Conservation (phyloP, 2,888 invertebrate species). For the Globia sparganii region DNA sequence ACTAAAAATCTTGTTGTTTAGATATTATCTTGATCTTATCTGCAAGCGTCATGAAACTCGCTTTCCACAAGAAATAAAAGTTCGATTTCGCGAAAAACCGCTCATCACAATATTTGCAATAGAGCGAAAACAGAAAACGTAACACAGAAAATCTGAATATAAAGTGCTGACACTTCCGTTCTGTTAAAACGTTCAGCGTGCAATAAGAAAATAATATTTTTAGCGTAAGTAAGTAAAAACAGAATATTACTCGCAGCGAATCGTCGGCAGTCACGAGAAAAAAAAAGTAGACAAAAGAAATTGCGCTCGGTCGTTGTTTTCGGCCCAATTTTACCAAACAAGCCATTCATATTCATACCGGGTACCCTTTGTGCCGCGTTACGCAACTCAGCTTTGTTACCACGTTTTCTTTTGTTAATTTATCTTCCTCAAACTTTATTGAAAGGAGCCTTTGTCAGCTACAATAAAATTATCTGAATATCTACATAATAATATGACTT, state of each 20-base stretch:
- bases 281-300: conserved; percentile 70
- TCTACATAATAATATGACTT: conserved; percentile 60
- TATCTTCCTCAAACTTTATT: conserved; percentile 68
- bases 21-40: conserved; percentile 3
- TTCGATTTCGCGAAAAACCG: conserved; percentile 14
- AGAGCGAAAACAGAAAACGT: conserved; percentile 35
- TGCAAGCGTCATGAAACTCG: not conserved
- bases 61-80: not conserved
- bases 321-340: conserved; percentile 85
- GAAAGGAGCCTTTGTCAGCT: conserved; percentile 62
- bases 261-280: conserved; percentile 63
- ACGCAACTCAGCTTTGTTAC: conserved; percentile 81
- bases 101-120: conserved; percentile 28
- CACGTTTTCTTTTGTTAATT: conserved; percentile 83
- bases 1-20: not conserved
- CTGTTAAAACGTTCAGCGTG: conserved; percentile 49
- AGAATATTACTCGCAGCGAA: conserved; percentile 59
- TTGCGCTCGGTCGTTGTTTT: conserved; percentile 70
- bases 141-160: conserved; percentile 55
- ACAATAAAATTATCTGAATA: conserved; percentile 61
- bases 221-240: conserved; percentile 47
- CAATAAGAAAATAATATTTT: conserved; percentile 53
- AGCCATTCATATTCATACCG: conserved; percentile 88
- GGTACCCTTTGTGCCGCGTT: conserved; percentile 85
- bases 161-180: conserved; percentile 59